These are phyloP conservation scores for Papilio gigon DNA, from an alignment of 2,888 invertebrate species.

Conservation along the genomic window DNA sequence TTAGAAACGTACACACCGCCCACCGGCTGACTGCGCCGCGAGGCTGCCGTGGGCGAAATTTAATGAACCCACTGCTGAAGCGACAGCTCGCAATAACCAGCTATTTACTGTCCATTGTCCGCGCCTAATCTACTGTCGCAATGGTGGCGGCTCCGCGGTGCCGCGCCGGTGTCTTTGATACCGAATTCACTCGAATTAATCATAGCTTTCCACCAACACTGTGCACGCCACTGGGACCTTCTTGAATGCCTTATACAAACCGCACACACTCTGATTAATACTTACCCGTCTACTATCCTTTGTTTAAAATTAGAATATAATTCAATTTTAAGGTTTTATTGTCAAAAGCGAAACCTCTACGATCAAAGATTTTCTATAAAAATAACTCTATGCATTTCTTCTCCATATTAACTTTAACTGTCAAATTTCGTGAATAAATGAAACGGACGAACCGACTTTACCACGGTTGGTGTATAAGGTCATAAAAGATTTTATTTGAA, in stretches of 20 bases:
- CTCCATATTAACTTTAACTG: too few relatives aligned
- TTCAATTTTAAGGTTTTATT: too few relatives aligned
- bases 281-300: not conserved
- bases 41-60: constrained; percentile 61
- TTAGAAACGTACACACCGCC: constrained; percentile 55
- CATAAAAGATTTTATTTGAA: not conserved
- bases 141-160: constrained; percentile 43
- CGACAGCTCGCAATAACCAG: constrained; percentile 59
- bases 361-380: too few relatives aligned
- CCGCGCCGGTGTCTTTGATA: constrained; percentile 50
- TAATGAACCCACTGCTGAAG: constrained; percentile 61
- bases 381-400: too few relatives aligned
- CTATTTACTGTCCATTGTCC: constrained; percentile 65
- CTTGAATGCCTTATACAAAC: constrained; percentile 26
- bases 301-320: too few relatives aligned
- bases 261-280: not conserved
- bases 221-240: not conserved
- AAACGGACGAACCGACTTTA: too few relatives aligned
- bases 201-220: constrained; percentile 42
- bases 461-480: not conserved
- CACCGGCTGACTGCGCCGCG: constrained; percentile 49
- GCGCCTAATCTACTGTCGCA: constrained; percentile 45
- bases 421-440: too few relatives aligned
- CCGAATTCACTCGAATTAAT: constrained; percentile 46
- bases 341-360: too few relatives aligned